Base-by-base conservation (phyloP, 2,113 vertebrate genomes). In the Mirounga angustirostris region DNA sequence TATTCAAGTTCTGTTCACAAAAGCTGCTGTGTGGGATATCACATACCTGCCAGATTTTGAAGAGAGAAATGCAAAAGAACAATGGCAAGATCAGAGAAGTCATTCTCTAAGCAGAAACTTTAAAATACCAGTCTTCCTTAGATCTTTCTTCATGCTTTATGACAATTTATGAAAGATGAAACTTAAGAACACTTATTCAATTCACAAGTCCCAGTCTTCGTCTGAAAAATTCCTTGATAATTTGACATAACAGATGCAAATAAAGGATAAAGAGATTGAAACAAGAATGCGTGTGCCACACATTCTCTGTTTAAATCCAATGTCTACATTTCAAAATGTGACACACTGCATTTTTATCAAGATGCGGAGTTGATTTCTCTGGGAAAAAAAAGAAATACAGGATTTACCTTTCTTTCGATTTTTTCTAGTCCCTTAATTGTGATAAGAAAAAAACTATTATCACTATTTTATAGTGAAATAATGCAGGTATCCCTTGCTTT, bases 231-330 rank as follows among this genome's bases (percentile, higher is more conserved):
- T 96, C 40, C 50, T 76, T 52, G 40, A 76, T 94, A 13, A 58
- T n/a, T 36, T 46, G 69, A 93, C 69, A 85, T 3, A 89, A 67
- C n/a, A 65, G 50, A 73, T 88, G 52, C 28, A 84, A 93, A 76
- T 89, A 94, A 80, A 79, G 59, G 59, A 94, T 73, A 88, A 91
- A 97, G 28, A 67, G 54, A 95, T 40, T 30, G 56, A 90, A 92
- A 61, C n/a, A 87, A 74, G 74, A 94, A 82, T 79, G 52, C 0
- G 14, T 3, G 6, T 56, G 67, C 10, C 40, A 94, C 69, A 24
- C 11, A 90, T 96, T 95, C 69, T 82, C 71, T 46, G 33, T 85
- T 93, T 58, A 74, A 97, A 86, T 58, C 22, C 50, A 36, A 5
- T 50, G 54, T 85, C 43, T 94, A 65, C 43, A 65, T 96, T 96